These are phyloP conservation scores for Aptenodytes patagonicus DNA, from an alignment of 2,113 vertebrate species.

Conservation along the genomic window DNA sequence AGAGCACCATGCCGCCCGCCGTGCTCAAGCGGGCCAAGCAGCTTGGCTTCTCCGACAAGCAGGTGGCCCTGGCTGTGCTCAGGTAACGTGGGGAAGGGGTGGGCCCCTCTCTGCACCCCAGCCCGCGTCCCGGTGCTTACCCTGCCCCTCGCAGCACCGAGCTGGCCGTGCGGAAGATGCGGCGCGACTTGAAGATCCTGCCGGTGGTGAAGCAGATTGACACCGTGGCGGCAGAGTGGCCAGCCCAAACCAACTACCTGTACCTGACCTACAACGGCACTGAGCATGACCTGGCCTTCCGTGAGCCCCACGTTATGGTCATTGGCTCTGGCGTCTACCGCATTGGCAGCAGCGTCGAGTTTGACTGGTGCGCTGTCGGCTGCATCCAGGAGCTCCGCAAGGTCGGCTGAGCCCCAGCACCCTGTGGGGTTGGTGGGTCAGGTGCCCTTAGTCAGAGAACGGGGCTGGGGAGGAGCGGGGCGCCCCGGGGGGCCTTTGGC, in stretches of 20 bases:
- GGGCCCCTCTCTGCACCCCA: rapidly evolving
- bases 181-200: slow-evolving; percentile 87
- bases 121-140: rapidly evolving
- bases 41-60: slow-evolving; percentile 96
- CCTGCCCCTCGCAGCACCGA: slow-evolving; percentile 80
- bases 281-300: slow-evolving; percentile 84
- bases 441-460: rapidly evolving
- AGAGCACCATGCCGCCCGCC: slow-evolving; percentile 75
- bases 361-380: slow-evolving; percentile 96
- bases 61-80: slow-evolving; percentile 90
- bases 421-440: rapidly evolving
- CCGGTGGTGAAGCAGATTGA: slow-evolving; percentile 96
- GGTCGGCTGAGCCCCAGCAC: slow-evolving; percentile 42
- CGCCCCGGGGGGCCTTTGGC: no score
- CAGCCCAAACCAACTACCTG: slow-evolving; percentile 93
- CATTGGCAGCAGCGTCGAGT: slow-evolving; percentile 96
- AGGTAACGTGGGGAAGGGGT: slow-evolving; percentile 68
- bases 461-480: no score
- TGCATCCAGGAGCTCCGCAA: slow-evolving; percentile 95
- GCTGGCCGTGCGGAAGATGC: slow-evolving; percentile 90
- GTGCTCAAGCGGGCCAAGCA: slow-evolving; percentile 89
- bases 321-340: slow-evolving; percentile 89
- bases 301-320: slow-evolving; percentile 89
- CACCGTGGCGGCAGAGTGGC: slow-evolving; percentile 96
- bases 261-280: slow-evolving; percentile 93